phyloP scores from a whole-genome alignment of 2,797 vertebrate species.

The Trachops cirrhosus region DNA sequence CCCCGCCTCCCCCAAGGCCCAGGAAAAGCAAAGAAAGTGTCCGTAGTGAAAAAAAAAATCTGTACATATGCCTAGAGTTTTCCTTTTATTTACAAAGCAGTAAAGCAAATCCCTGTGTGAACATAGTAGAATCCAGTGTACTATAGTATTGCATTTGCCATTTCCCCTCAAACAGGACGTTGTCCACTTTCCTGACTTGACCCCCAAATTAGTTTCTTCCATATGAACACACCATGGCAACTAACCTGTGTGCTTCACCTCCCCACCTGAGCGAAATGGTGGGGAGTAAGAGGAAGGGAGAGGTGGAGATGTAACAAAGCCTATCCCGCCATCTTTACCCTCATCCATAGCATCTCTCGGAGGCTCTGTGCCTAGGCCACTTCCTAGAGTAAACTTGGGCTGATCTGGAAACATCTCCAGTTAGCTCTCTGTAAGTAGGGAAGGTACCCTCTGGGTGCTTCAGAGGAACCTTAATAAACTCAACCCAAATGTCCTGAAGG shows the following conservation, averaged over 20 bases:
- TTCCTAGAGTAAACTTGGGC: neutral
- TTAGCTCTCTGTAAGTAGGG: neutral
- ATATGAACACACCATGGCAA: slow-evolving; percentile 37
- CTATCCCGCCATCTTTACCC: neutral
- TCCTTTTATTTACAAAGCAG: slow-evolving; percentile 73
- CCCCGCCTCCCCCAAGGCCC: neutral
- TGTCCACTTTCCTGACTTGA: slow-evolving; percentile 24
- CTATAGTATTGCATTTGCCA: neutral
- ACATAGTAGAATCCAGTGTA: neutral
- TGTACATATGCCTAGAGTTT: slow-evolving; percentile 58
- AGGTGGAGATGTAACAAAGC: slow-evolving; percentile 22
- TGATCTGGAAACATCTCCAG: neutral
- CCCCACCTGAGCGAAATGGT: slow-evolving; percentile 18
- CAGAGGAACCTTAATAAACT: neutral
- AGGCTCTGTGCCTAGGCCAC: neutral
- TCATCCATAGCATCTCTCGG: neutral
- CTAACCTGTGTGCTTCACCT: slow-evolving; percentile 33
- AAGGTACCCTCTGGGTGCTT: neutral
- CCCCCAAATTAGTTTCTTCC: slow-evolving; percentile 33
- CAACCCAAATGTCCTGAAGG: slow-evolving; percentile 10
- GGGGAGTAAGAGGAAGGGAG: neutral
- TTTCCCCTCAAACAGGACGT: slow-evolving; percentile 26
- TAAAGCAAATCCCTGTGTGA: slow-evolving; percentile 51
- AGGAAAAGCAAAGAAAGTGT: slow-evolving; percentile 40
- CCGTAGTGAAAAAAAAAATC: slow-evolving; percentile 3